Conservation (phyloP, 2,888 invertebrate genomes). For the Archips crataeganus region DNA sequence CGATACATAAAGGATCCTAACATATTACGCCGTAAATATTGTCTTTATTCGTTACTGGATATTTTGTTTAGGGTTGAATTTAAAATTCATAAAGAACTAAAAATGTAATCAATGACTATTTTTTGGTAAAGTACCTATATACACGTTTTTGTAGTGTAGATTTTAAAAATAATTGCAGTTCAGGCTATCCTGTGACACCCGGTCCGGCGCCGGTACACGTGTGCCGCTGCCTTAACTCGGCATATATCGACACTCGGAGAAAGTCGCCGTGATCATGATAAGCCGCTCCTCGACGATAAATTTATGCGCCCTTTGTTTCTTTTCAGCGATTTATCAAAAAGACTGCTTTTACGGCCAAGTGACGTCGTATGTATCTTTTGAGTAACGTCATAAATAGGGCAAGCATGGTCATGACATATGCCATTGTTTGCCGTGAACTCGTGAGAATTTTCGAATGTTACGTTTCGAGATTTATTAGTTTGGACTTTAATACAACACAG, state of each 20-base stretch:
- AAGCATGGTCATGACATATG: constrained; percentile 54
- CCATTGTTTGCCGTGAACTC: constrained; percentile 40
- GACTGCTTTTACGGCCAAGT: constrained; percentile 58
- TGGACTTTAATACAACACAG: not conserved
- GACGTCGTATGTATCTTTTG: constrained; percentile 49
- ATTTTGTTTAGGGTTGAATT: not conserved
- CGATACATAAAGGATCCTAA: constrained; percentile 30
- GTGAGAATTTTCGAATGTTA: constrained; percentile 16
- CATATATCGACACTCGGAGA: constrained; percentile 72
- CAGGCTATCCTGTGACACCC: not conserved
- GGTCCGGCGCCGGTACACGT: constrained; percentile 13
- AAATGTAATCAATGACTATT: not conserved
- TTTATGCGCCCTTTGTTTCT: constrained; percentile 84
- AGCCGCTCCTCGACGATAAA: constrained; percentile 72
- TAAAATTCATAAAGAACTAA: not conserved
- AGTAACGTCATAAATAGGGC: constrained; percentile 59
- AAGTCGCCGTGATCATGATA: constrained; percentile 80
- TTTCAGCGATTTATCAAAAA: constrained; percentile 80
- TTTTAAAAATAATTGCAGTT: not conserved
- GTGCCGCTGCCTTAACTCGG: constrained; percentile 44
- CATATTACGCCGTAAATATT: constrained; percentile 24
- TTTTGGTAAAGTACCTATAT: not conserved
- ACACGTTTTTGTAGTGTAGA: not conserved
- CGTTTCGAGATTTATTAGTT: constrained; percentile 4
- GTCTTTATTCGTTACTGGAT: constrained; percentile 19